These are phyloP conservation scores for Acanthococcus lagerstroemiae DNA, from an alignment of 2,888 invertebrate species.

Conservation along the genomic window DNA sequence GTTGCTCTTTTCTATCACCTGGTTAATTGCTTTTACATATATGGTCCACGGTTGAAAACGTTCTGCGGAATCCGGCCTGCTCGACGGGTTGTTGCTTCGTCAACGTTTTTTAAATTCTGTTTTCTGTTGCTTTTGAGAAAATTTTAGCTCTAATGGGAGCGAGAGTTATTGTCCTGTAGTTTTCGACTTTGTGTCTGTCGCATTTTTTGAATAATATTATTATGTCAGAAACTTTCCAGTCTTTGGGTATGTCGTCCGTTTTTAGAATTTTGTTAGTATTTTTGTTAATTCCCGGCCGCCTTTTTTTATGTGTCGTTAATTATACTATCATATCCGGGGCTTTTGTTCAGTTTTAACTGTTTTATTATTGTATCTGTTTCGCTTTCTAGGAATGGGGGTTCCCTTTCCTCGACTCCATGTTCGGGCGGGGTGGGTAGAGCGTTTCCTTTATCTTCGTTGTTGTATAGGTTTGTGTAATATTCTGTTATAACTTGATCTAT, in stretches of 20 bases:
- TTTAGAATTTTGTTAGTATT: no score
- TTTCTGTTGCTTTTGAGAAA: constrained; percentile 2
- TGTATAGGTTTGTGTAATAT: no score
- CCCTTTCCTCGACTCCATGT: no score
- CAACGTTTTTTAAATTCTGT: constrained; percentile 1
- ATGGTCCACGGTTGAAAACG: neutral
- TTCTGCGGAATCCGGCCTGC: constrained; percentile 2
- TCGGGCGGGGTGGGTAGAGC: no score
- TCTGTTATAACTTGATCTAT: no score
- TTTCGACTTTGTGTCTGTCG: constrained; percentile 12
- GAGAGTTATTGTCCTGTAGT: constrained; percentile 21
- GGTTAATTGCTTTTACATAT: neutral
- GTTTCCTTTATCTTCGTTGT: no score
- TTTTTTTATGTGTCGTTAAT: no score
- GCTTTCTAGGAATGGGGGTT: no score
- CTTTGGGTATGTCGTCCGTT: neutral
- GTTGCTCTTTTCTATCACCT: neutral
- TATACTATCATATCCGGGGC: no score
- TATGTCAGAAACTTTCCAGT: constrained; percentile 8
- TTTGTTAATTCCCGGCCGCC: no score
- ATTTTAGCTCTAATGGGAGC: constrained; percentile 1
- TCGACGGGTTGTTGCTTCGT: constrained; percentile 1
- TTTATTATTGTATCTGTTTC: no score
- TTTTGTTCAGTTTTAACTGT: no score
- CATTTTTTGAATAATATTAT: constrained; percentile 24